Percentiles rank a stretch among this genome's conserved stretches.
Evolutionary conservation across 23 tunicate genomes (phyloP).

Genomic region (Styela clava): DNA sequence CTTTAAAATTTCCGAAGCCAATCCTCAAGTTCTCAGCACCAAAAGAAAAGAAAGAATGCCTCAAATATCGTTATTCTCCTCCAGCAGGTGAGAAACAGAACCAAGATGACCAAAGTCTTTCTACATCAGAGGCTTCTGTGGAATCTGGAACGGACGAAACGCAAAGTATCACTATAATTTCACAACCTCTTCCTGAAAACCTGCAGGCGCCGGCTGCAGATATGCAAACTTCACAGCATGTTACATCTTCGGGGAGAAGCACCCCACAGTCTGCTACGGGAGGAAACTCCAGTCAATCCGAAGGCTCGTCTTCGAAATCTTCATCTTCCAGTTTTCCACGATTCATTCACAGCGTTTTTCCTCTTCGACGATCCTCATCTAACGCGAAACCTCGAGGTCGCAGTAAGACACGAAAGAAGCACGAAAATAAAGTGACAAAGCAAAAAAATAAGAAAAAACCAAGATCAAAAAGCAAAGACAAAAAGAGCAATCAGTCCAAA

Average conservation of each 20-base stretch:
- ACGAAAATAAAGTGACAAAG: slow-evolving; percentile 16
- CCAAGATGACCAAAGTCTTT: background rate
- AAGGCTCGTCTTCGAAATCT: slow-evolving; percentile 31
- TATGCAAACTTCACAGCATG: background rate
- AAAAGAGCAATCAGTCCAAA: background rate
- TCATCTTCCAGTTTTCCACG: slow-evolving; percentile 75
- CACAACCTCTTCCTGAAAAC: background rate
- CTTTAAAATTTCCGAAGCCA: slow-evolving; percentile 3
- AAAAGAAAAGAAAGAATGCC: background rate
- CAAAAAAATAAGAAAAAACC: slow-evolving; percentile 18
- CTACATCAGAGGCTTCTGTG: background rate
- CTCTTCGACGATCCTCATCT: slow-evolving; percentile 45
- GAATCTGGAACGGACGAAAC: background rate
- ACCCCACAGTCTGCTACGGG: background rate
- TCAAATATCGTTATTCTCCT: no score
- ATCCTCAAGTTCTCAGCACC: background rate
- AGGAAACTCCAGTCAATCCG: slow-evolving; percentile 29
- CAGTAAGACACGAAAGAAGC: slow-evolving; percentile 23
- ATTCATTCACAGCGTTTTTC: slow-evolving; percentile 80
- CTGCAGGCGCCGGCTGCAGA: background rate
- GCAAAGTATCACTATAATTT: background rate
- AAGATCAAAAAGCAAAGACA: slow-evolving; percentile 12
- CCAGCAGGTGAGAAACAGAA: background rate
- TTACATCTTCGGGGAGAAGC: slow-evolving; percentile 15
- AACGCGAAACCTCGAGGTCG: slow-evolving; percentile 18